Conservation (phyloP, 2,113 vertebrate species). For the Paralichthys olivaceus region DNA sequence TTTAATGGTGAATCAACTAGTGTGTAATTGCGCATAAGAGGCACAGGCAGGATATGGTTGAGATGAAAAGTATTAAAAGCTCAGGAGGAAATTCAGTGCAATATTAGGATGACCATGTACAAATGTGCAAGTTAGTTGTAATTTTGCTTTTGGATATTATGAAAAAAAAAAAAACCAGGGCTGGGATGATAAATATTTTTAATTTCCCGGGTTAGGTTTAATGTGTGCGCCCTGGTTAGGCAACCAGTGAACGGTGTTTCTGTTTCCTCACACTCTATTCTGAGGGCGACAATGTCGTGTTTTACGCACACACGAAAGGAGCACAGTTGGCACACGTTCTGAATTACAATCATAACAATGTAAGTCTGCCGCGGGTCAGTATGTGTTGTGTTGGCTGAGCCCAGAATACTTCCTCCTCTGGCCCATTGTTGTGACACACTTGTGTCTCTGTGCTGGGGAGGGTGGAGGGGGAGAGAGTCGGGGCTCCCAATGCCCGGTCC, state of each 20-base stretch:
- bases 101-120: background rate
- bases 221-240: background rate
- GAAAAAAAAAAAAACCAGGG: background rate
- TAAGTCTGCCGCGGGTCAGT: constrained; percentile 56
- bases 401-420: constrained; percentile 64
- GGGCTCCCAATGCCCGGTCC: constrained; percentile 59
- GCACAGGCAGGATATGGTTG: background rate
- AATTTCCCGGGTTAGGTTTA: background rate
- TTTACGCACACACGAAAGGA: constrained; percentile 38
- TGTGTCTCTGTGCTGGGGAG: constrained; percentile 44
- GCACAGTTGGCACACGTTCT: constrained; percentile 61
- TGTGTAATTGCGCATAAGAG: background rate
- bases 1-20: background rate
- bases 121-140: background rate
- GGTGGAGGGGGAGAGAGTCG: background rate
- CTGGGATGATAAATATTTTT: background rate
- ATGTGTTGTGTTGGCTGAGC: constrained; percentile 33
- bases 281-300: background rate
- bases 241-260: background rate
- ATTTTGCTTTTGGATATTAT: background rate
- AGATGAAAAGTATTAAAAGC: background rate
- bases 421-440: constrained; percentile 83
- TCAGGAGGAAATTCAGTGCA: background rate
- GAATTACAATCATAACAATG: constrained; percentile 61
- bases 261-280: background rate